These are phyloP conservation scores for Andrena dorsata DNA, from an alignment of 2,888 invertebrate genomes.

Conservation along the genomic window DNA sequence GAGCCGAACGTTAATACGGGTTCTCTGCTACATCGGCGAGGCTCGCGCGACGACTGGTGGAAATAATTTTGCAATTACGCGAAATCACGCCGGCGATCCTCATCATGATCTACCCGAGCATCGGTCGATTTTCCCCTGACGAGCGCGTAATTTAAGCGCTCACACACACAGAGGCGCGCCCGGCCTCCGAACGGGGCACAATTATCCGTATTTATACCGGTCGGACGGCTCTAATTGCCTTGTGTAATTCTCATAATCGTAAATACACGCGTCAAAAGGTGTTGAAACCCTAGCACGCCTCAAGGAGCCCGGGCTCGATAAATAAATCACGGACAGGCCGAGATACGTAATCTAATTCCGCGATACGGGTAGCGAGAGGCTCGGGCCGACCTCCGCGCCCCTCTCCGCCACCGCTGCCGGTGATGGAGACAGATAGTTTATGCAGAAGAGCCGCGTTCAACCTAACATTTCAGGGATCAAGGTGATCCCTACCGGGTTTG, in stretches of 20 bases:
- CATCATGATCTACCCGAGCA: neutral
- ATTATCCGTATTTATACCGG: slow-evolving; percentile 77
- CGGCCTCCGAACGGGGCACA: slow-evolving; percentile 34
- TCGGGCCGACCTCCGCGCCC: slow-evolving; percentile 42
- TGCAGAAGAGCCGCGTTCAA: slow-evolving; percentile 37
- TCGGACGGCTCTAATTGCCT: slow-evolving; percentile 77
- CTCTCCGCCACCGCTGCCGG: neutral
- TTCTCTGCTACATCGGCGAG: neutral
- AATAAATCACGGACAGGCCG: slow-evolving; percentile 79
- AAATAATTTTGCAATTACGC: slow-evolving; percentile 31
- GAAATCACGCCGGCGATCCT: slow-evolving; percentile 22
- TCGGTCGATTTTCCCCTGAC: slow-evolving; percentile 47
- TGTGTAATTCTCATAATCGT: slow-evolving; percentile 81
- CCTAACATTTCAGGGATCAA: slow-evolving; percentile 66
- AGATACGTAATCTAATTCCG: slow-evolving; percentile 81
- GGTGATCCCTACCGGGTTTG: slow-evolving; percentile 49
- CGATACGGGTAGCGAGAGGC: slow-evolving; percentile 72
- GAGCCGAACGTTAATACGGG: slow-evolving; percentile 21
- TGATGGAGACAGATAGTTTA: slow-evolving; percentile 50
- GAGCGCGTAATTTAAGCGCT: slow-evolving; percentile 72
- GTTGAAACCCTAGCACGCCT: slow-evolving; percentile 78
- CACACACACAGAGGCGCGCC: slow-evolving; percentile 11
- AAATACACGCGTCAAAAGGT: slow-evolving; percentile 80
- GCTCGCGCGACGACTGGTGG: neutral
- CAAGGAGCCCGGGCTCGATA: slow-evolving; percentile 74